Percentiles rank a stretch among this genome's conserved stretches.
Conservation (phyloP, 2,113 vertebrate genomes). For the Heterocephalus glaber region DNA sequence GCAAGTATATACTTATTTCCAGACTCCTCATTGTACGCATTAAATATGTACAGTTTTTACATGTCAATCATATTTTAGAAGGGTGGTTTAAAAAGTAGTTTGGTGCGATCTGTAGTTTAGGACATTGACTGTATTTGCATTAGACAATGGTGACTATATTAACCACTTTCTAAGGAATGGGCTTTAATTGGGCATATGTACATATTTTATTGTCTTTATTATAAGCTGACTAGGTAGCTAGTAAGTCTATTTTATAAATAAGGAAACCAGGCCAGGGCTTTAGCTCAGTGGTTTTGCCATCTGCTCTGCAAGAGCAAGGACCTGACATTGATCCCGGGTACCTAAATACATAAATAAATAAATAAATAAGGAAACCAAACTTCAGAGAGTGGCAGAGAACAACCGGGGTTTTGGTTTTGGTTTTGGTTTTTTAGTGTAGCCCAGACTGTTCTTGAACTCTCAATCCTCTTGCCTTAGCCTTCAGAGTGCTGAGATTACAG, state of each 20-base stretch:
- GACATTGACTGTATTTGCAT: neutral
- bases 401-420: neutral
- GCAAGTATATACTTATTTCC: neutral
- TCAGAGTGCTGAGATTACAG: neutral
- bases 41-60: neutral
- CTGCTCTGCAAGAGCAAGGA: too few species aligned
- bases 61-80: neutral
- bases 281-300: too few species aligned
- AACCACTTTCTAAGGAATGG: constrained; percentile 30
- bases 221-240: neutral
- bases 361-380: constrained; percentile 34
- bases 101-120: constrained; percentile 31
- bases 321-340: too few species aligned
- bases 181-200: neutral
- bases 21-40: neutral
- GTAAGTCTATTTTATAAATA: neutral
- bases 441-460: neutral
- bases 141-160: neutral
- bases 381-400: constrained; percentile 1
- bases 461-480: neutral
- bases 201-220: constrained; percentile 28
- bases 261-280: too few species aligned
- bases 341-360: too few species aligned
- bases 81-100: neutral
- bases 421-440: neutral